A percentile compares a stretch with the other conserved stretches of the same genome.
These are phyloP conservation scores for Choreutis nemorana DNA, from an alignment of 2,888 invertebrate species.

Conservation along the genomic window DNA sequence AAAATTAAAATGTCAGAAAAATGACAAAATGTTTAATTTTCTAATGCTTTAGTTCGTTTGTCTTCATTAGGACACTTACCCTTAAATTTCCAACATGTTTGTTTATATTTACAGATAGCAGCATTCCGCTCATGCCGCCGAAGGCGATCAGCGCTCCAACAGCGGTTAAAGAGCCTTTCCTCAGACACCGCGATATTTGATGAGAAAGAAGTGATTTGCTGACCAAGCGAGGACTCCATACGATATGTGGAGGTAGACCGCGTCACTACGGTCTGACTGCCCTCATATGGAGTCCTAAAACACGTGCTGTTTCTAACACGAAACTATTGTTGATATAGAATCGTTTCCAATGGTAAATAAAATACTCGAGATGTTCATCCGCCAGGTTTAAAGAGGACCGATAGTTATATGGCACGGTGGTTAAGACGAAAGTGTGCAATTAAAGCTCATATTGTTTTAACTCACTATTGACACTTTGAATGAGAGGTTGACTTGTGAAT, in stretches of 20 bases:
- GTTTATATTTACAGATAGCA: conserved; percentile 29
- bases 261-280: conserved; percentile 88
- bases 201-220: conserved; percentile 91
- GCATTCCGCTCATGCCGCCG: conserved; percentile 68
- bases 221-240: conserved; percentile 96
- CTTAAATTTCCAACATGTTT: background rate
- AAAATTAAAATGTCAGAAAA: too few relatives aligned
- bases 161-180: conserved; percentile 80
- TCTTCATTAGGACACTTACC: too few relatives aligned
- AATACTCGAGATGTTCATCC: too few relatives aligned
- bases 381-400: background rate
- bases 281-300: conserved; percentile 44
- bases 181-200: conserved; percentile 86
- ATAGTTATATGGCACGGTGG: too few relatives aligned
- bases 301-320: conserved; percentile 1
- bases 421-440: too few relatives aligned
- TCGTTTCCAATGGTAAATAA: too few relatives aligned
- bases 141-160: conserved; percentile 80
- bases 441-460: too few relatives aligned
- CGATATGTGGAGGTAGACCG: conserved; percentile 91
- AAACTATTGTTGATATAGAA: too few relatives aligned
- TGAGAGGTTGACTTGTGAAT: conserved; percentile 2
- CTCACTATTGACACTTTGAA: too few relatives aligned
- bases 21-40: too few relatives aligned
- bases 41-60: background rate